Evolutionary conservation across 1,140 invertebrate species (phyloP), one percentile per base, ranked within the genome.

Genomic region (Marisa cornuarietis): DNA sequence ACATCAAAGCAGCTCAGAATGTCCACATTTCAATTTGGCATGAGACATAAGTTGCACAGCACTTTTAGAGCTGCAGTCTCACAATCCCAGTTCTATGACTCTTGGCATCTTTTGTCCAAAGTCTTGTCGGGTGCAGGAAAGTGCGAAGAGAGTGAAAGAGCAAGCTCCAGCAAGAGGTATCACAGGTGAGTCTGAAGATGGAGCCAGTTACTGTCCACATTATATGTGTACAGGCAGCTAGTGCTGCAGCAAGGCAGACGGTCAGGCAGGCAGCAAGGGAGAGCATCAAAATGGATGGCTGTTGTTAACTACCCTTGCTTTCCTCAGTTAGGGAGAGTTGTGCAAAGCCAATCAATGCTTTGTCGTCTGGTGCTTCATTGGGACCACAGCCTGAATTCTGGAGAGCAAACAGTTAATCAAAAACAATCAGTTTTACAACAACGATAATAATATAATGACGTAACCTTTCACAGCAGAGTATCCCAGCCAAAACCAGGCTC

Each of bases 291-390:
- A n/a, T 26, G n/a, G 69, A 31, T 2, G 65, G 14, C 26, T 63
- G 22, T 24, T 65, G 74, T 76, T 76, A 76, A 76, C 74, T 76
- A 63, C 58, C 65, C 74, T 76, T 76, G 22, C 78, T 66, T 31
- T 77, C 71, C 42, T 78, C 63, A 42, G 84, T 87, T 7, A 97
- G 95, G 63, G 97, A 97, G 85, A 99, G 95, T 92, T 99, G 97
- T 89, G 98, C 98, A 93, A 96, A 99, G 86, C 98, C 98, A 88
- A 98, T 94, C 79, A 99, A 92, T 16, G 96, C 95, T 85, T 97
- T 96, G 89, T 99, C 97, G 92, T 99, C 97, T 24, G 96, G 94
- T 42, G 95, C 93, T 93, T 98, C 96, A 87, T 95, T 95, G 31
- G 93, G 93, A 81, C 94, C 94, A 83, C 94, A 93, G 71, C 94